Evolutionary conservation across 2,113 vertebrate genomes (phyloP).

Genomic region (Malurus elegans): DNA sequence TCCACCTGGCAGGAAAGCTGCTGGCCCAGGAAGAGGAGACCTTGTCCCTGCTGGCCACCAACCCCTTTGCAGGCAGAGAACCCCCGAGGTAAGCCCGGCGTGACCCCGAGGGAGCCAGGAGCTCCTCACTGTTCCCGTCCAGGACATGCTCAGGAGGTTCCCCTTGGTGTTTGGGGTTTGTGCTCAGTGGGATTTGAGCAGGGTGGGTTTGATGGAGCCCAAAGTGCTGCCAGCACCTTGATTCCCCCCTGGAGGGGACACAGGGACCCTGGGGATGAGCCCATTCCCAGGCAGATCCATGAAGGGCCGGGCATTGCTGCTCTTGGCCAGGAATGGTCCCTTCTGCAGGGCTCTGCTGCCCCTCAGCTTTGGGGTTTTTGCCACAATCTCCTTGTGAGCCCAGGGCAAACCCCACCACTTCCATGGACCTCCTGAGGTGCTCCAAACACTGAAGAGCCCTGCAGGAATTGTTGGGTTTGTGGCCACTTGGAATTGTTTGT

Average conservation of each 20-base stretch:
- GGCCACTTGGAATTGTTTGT: constrained; percentile 16
- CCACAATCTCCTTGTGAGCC: neutral
- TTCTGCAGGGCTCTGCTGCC: neutral
- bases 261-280: neutral
- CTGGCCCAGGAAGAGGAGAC: constrained; percentile 81
- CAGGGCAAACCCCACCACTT: neutral
- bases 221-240: neutral
- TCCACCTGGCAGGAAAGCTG: constrained; percentile 91
- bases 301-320: neutral
- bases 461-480: neutral
- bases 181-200: no score
- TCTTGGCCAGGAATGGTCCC: neutral
- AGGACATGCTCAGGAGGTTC: rapidly evolving
- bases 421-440: neutral
- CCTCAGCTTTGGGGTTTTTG: neutral
- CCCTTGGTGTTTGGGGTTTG: neutral
- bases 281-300: neutral
- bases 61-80: constrained; percentile 80
- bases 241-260: neutral
- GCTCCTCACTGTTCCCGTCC: rapidly evolving
- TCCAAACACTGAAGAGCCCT: neutral
- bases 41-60: constrained; percentile 82
- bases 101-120: neutral
- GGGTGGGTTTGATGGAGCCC: neutral
- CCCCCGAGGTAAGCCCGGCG: constrained; percentile 78